These are phyloP conservation scores for Crocallis elinguaria DNA, from an alignment of 2,888 invertebrate species.

Conservation along the genomic window DNA sequence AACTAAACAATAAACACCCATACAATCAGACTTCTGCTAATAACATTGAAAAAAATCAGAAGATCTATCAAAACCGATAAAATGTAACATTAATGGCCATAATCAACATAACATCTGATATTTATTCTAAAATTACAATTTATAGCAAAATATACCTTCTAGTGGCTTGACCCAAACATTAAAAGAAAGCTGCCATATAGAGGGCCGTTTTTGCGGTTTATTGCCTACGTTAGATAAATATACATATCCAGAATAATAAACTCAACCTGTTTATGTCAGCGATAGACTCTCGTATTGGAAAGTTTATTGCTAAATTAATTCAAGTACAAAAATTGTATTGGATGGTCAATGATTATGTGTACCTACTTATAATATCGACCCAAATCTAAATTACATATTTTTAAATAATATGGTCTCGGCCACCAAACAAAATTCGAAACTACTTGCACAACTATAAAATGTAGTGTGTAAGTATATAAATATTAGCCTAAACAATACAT, in stretches of 20 bases:
- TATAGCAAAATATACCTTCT: conserved; percentile 5
- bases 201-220: conserved; percentile 23
- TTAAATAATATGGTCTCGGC: not conserved
- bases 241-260: conserved; percentile 27
- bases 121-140: not conserved
- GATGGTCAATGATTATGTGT: not conserved
- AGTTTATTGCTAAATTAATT: conserved; percentile 5
- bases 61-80: not conserved
- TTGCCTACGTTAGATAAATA: conserved; percentile 13
- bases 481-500: not conserved
- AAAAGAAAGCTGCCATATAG: conserved; percentile 31
- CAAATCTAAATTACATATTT: not conserved
- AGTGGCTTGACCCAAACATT: conserved; percentile 13
- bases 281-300: conserved; percentile 20
- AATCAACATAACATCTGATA: not conserved
- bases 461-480: not conserved
- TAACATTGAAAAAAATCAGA: not conserved
- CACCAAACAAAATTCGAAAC: not conserved
- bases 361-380: not conserved
- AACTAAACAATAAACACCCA: conserved; percentile 39
- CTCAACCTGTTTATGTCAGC: conserved; percentile 20
- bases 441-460: not conserved
- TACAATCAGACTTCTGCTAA: conserved; percentile 2
- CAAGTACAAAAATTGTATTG: not conserved
- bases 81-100: not conserved